phyloP scores from a whole-genome alignment of 2,797 vertebrate species.

The Ctenopoma kingsleyae region DNA sequence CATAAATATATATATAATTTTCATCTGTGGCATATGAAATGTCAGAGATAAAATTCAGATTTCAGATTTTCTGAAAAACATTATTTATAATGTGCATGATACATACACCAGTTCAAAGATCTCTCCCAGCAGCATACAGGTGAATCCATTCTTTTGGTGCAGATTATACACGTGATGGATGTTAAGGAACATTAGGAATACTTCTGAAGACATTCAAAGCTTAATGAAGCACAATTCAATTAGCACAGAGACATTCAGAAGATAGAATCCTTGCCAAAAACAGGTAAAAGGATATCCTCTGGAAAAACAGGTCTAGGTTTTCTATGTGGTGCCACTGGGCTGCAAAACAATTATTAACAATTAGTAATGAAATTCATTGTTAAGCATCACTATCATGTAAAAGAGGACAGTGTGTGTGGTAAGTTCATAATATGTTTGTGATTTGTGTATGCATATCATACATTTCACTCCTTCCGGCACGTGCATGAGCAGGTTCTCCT shows the following conservation, averaged over 20 bases:
- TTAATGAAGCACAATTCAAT: background rate
- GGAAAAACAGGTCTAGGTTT: constrained; percentile 98
- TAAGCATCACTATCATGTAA: background rate
- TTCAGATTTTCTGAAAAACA: background rate
- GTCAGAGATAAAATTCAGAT: background rate
- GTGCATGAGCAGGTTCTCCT: constrained; percentile 94
- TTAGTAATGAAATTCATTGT: constrained; percentile 8
- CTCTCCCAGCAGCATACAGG: constrained; percentile 97
- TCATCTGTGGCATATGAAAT: background rate
- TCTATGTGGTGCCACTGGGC: constrained; percentile 99
- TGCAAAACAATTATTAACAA: constrained; percentile 67
- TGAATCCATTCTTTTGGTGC: constrained; percentile 99
- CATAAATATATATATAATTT: background rate
- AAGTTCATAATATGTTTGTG: constrained; percentile 11
- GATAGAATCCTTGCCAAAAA: background rate
- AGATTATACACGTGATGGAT: constrained; percentile 92
- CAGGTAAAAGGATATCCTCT: constrained; percentile 95
- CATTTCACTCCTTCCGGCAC: constrained; percentile 96
- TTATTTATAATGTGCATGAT: constrained; percentile 12
- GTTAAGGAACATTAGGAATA: constrained; percentile 83
- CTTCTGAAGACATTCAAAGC: background rate
- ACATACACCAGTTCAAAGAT: constrained; percentile 98
- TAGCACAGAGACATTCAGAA: background rate
- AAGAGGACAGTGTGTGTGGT: background rate
- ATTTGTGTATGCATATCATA: constrained; percentile 71